Conservation (phyloP, 1,140 invertebrate genomes). For the Drosophila nigrodunni region DNA sequence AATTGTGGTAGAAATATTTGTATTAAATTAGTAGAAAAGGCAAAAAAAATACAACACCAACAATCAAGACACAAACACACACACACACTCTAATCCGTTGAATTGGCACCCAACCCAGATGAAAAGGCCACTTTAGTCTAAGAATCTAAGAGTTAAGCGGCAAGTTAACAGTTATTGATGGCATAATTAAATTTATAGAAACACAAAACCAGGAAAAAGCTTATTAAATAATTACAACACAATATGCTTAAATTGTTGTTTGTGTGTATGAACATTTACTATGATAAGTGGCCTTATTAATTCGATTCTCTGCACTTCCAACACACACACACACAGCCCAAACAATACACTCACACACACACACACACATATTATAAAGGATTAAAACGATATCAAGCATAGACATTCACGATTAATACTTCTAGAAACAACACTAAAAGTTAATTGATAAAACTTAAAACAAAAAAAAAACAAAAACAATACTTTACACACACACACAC, state of each 20-base stretch:
- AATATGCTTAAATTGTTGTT: conserved; percentile 20
- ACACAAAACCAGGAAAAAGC: conserved; percentile 7
- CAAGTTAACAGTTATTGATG: conserved; percentile 40
- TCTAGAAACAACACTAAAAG: conserved; percentile 12
- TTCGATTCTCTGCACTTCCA: conserved; percentile 66
- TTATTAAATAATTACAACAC: conserved; percentile 20
- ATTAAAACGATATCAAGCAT: conserved; percentile 36
- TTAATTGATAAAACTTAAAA: conserved; percentile 5
- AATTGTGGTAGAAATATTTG: conserved; percentile 37
- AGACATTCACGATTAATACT: conserved; percentile 43
- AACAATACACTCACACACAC: conserved; percentile 30
- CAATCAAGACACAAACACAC: conserved; percentile 1
- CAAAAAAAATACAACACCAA: conserved; percentile 15
- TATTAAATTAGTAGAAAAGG: conserved; percentile 35
- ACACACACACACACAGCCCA: conserved; percentile 24
- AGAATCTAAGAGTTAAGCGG: conserved; percentile 58
- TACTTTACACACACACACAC: conserved; percentile 14
- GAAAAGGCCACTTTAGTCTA: conserved; percentile 71
- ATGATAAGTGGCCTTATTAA: conserved; percentile 81
- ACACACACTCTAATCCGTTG: conserved; percentile 23
- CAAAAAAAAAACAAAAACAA: not conserved
- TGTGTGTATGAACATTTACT: conserved; percentile 61
- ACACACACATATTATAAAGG: conserved; percentile 30
- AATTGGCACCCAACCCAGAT: conserved; percentile 19
- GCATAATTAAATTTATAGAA: conserved; percentile 23